Evolutionary conservation across 1,140 invertebrate species (phyloP).

Genomic region (Bombus turneri): DNA sequence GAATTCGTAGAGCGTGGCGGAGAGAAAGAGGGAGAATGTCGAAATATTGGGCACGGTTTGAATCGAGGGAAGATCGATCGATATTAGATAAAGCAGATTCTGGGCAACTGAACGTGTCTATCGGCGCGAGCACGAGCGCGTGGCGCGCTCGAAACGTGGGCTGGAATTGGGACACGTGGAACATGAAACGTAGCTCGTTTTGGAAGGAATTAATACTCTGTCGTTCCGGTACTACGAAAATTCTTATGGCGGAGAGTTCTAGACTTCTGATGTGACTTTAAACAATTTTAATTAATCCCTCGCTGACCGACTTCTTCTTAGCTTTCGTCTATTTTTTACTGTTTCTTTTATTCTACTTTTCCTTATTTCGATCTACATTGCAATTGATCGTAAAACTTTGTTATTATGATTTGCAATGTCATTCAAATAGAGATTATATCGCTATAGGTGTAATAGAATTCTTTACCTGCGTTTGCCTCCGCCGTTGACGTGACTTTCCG

Average conservation of each 20-base stretch:
- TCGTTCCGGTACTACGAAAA: background rate
- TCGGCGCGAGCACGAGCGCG: slow-evolving; percentile 23
- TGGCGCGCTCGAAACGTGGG: background rate
- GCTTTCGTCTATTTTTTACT: too few relatives aligned
- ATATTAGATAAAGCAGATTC: slow-evolving; percentile 7
- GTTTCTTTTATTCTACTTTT: too few relatives aligned
- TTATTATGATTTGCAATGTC: too few relatives aligned
- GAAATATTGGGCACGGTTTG: slow-evolving; percentile 32
- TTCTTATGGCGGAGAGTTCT: background rate
- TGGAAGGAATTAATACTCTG: background rate
- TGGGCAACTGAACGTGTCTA: slow-evolving; percentile 43
- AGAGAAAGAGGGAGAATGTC: slow-evolving; percentile 13
- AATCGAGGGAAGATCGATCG: slow-evolving; percentile 46
- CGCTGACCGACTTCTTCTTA: background rate
- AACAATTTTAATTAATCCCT: background rate
- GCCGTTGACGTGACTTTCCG: too few relatives aligned
- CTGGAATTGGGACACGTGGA: slow-evolving; percentile 37
- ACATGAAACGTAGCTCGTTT: background rate
- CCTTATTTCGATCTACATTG: too few relatives aligned
- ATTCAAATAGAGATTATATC: too few relatives aligned
- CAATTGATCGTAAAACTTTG: too few relatives aligned
- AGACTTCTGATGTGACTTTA: background rate
- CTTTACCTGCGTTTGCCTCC: too few relatives aligned
- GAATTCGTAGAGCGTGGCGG: background rate
- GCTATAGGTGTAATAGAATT: too few relatives aligned